Evolutionary conservation across 2,888 invertebrate species (phyloP), one percentile per base, ranked within the genome.

Genomic region (Cotesia congregata): DNA sequence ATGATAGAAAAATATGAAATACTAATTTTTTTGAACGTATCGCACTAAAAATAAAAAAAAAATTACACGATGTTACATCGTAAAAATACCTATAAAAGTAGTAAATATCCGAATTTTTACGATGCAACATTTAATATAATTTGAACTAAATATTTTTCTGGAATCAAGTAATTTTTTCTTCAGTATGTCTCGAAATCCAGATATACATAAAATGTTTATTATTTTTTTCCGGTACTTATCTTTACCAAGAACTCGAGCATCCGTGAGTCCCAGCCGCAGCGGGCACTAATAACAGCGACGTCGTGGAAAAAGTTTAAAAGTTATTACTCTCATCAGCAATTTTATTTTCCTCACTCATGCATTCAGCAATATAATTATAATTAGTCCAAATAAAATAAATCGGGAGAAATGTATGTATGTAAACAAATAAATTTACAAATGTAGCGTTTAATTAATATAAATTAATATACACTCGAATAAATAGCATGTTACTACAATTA

Each of bases 211-310:
- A 60, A 20, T 38, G 17, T 50, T 30, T n/a, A 67, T 17, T 39
- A 40, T 40, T 76, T 69, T 75, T 70, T 72, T 72, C 7, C 65
- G 75, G 50, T 9, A 77, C 72, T 75, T 75, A 72, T 77, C 75
- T 61, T 62, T 30, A 64, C 65, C 68, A 40, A 64, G 20, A 62
- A 30, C 72, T 74, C 72, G 39, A 68, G 74, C 77, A 72, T 69
- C 69, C 65, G 72, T 72, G 72, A 64, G 75, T 67, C 39, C 40
- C 74, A 61, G 61, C 72, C 50, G 12, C 50, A 50, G 50, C 12
- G 50, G 50, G 64, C 61, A 64, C 64, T 72, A 72, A 72, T 72
- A 64, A 64, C 40, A n/a, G 64, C 41, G 41, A 72, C 40, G 62
- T 62, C 64, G 50, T 12, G 0, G 12, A 50, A 50, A 50, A 50